These are phyloP conservation scores for Kryphioiulus occultus DNA, from an alignment of 2,888 invertebrate species.

Conservation along the genomic window DNA sequence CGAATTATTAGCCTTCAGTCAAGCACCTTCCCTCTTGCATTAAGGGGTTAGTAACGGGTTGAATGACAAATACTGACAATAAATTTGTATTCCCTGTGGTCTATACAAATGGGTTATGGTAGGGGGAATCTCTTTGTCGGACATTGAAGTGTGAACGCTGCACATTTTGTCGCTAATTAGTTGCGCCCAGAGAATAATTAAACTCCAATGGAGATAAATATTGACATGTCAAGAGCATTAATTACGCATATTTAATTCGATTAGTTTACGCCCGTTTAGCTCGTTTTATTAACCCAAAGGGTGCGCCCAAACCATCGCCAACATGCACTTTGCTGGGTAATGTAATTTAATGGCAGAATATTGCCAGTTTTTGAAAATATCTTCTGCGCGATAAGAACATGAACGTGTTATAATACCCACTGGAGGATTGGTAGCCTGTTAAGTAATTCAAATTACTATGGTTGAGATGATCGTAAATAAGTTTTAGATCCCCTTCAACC, in stretches of 20 bases:
- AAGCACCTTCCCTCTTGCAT: background rate
- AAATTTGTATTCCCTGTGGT: background rate
- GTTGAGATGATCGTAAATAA: too few relatives aligned
- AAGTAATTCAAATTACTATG: too few relatives aligned
- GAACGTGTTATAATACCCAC: too few relatives aligned
- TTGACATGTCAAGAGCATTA: conserved; percentile 8
- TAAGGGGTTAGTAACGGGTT: background rate
- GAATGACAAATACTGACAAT: background rate
- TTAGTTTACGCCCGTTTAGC: background rate
- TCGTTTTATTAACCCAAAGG: background rate
- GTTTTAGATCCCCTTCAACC: too few relatives aligned
- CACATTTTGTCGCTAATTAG: background rate
- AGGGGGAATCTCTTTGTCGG: background rate
- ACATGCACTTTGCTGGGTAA: background rate
- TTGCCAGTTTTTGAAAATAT: too few relatives aligned
- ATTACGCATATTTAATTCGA: background rate
- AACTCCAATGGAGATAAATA: background rate
- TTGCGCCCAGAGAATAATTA: background rate
- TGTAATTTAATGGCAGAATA: background rate
- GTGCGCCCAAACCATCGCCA: background rate
- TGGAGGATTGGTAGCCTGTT: too few relatives aligned
- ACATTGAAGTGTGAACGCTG: background rate
- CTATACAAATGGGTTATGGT: background rate
- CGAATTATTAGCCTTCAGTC: background rate
- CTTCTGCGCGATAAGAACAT: too few relatives aligned